phyloP scores from a whole-genome alignment of 1,140 invertebrate genomes.

The Pogonomyrmex barbatus region DNA sequence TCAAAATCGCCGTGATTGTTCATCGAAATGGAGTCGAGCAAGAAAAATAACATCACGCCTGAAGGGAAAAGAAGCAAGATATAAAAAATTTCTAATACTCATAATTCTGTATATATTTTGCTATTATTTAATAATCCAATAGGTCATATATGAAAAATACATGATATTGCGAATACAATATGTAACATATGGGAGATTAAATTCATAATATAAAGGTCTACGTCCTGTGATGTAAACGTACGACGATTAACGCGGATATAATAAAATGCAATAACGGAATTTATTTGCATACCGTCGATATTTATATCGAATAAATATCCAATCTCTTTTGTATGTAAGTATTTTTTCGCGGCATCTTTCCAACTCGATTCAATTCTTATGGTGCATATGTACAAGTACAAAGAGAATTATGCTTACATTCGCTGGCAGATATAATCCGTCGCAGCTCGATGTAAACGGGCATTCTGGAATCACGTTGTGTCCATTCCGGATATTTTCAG shows the following conservation, averaged over 20 bases:
- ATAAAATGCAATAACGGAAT: neutral
- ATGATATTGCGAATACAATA: constrained; percentile 35
- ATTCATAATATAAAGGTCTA: constrained; percentile 12
- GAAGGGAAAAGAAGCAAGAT: neutral
- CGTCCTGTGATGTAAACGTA: neutral
- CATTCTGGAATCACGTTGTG: neutral
- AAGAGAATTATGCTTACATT: neutral
- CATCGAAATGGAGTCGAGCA: neutral
- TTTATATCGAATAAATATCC: neutral
- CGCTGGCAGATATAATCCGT: neutral
- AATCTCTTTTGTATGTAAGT: neutral
- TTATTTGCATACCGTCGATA: neutral
- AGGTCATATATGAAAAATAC: constrained; percentile 15
- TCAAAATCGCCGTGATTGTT: constrained; percentile 6
- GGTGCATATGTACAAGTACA: neutral
- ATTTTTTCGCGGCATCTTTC: neutral
- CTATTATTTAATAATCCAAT: constrained; percentile 42
- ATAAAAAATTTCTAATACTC: constrained; percentile 45
- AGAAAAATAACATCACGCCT: constrained; percentile 32
- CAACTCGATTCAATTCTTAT: neutral
- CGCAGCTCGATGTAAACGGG: neutral
- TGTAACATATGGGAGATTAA: constrained; percentile 22
- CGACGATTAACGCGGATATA: constrained; percentile 4
- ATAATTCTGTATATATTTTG: constrained; percentile 13
- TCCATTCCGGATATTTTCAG: neutral